Evolutionary conservation across 2,888 invertebrate species (phyloP).

Genomic region (Drosophila vallismaia): DNA sequence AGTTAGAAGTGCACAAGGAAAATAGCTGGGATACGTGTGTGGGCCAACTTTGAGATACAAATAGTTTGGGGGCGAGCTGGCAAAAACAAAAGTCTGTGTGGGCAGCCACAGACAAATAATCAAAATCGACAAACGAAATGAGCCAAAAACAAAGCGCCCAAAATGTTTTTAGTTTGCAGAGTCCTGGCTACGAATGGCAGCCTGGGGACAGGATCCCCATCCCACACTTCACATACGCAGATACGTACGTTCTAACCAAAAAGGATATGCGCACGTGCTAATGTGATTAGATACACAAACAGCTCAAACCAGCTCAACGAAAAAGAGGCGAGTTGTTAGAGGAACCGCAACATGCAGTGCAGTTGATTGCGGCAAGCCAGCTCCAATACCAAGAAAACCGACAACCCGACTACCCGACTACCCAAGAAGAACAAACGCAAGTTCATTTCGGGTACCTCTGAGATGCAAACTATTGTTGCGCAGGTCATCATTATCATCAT

Average conservation of each 20-base stretch:
- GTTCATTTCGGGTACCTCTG: constrained; percentile 53
- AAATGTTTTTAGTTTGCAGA: constrained; percentile 72
- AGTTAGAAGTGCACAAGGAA: constrained; percentile 51
- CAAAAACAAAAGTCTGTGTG: constrained; percentile 45
- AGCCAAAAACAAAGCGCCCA: constrained; percentile 75
- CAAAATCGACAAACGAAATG: constrained; percentile 77
- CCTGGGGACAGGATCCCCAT: constrained; percentile 55
- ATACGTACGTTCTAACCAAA: constrained; percentile 30
- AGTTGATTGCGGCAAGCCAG: constrained; percentile 76
- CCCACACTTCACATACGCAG: constrained; percentile 5
- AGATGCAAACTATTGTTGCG: constrained; percentile 76
- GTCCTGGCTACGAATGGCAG: constrained; percentile 53
- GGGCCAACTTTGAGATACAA: constrained; percentile 67
- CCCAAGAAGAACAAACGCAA: constrained; percentile 23
- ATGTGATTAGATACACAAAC: constrained; percentile 74
- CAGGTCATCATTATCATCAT: constrained; percentile 61
- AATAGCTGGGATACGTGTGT: constrained; percentile 26
- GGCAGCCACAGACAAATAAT: constrained; percentile 74
- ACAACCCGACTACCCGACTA: background rate
- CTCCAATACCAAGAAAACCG: constrained; percentile 35
- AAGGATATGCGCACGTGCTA: constrained; percentile 78
- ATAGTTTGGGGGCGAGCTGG: constrained; percentile 54
- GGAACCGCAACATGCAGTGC: constrained; percentile 79
- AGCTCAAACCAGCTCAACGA: background rate
- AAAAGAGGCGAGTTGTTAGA: constrained; percentile 39